phyloP scores from a whole-genome alignment of 2,113 vertebrate species.

The Gila orcuttii region DNA sequence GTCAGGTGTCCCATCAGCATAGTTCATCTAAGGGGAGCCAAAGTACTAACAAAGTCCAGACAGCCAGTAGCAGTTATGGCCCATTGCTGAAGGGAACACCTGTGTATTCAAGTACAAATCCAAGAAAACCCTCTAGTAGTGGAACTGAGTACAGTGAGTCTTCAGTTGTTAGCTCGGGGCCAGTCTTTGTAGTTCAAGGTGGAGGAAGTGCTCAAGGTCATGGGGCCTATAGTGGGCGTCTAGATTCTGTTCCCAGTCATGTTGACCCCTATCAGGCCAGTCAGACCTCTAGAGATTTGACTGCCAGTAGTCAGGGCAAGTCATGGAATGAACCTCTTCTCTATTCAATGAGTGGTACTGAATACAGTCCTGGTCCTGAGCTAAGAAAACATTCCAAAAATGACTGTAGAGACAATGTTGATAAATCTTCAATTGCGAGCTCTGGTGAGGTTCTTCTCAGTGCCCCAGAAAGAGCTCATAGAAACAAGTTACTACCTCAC shows the following conservation, averaged over 20 bases:
- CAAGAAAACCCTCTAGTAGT: neutral
- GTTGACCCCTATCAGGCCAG: neutral
- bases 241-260: neutral
- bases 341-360: neutral
- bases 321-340: neutral
- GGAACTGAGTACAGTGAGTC: neutral
- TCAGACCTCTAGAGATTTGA: neutral
- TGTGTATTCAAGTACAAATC: neutral
- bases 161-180: neutral
- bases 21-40: neutral
- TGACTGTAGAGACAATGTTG: neutral
- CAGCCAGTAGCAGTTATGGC: neutral
- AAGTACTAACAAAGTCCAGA: neutral
- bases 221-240: neutral
- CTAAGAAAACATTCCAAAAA: neutral
- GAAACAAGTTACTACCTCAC: neutral
- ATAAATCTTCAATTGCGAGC: neutral
- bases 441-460: neutral
- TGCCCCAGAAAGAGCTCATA: neutral
- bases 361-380: neutral
- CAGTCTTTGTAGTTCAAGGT: neutral
- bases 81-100: neutral
- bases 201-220: neutral
- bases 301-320: neutral
- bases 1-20: neutral